Evolutionary conservation across 1,140 invertebrate genomes (phyloP), one percentile per base, ranked within the genome.

Genomic region (Tetranychus cinnabarinus): DNA sequence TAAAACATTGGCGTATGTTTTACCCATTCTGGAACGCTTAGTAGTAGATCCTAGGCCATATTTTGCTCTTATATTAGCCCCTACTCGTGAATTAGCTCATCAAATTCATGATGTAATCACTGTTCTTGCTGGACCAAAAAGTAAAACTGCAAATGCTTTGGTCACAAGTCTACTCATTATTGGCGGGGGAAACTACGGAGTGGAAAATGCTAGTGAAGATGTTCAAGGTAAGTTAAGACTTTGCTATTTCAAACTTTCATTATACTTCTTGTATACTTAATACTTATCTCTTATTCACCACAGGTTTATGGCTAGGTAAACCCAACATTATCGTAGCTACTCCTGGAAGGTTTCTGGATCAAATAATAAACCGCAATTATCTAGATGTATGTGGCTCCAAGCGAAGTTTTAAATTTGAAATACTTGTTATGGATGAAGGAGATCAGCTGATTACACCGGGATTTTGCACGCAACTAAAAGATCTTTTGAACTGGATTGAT

Each of bases 1-100:
- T 45, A 98, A 98, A 78, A 97, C 93, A 5, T 81, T 93, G 68
- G 87, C 92, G 0, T 98, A 97, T 80, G 89, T 88, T 4, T 69
- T 98, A 31, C 95, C 95, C 0, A 91, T 98, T 68, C 72, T 98
- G 57, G 88, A 97, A 71, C 81, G 83, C 65, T 74, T 97, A 15
- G 82, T 86, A 64, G 83, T 91, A 70, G 89, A 90, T 70, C 91
- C 92, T 0, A 89, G 90, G 72, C 85, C 88, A 62, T 85, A 97
- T 68, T 97, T 87, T 79, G 89, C 89, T 37, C 75, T 97, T n/a
- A 75, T 97, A 47, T 74, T 98, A 15, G 95, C 92, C 42, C 93
- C 95, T 35, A 97, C 92, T 31, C 83, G 93, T 73, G 93, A 97
- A 75, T 72, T 97, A 63, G 91, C 91, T 5, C 73, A 72, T 61